phyloP scores from a whole-genome alignment of 2,888 invertebrate genomes.

The Lumbricus terrestris region DNA sequence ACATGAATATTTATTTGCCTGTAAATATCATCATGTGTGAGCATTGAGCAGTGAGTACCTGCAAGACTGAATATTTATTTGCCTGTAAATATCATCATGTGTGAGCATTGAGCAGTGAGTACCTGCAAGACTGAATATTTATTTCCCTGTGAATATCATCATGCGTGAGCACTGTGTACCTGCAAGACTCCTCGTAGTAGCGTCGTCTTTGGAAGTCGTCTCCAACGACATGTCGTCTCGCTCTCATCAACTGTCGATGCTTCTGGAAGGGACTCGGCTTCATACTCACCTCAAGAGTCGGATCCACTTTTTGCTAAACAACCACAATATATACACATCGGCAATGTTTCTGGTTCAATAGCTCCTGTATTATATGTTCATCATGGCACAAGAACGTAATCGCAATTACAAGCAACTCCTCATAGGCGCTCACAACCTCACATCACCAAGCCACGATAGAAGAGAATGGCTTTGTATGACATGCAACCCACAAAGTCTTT shows the following conservation, averaged over 20 bases:
- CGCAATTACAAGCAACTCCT: no score
- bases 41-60: conserved; percentile 5
- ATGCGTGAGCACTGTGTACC: no score
- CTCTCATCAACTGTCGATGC: conserved; percentile 7
- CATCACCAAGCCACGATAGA: no score
- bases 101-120: no score
- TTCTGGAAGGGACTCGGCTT: conserved; percentile 71
- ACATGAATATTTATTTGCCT: background rate
- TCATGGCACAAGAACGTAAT: background rate
- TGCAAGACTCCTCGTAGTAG: conserved; percentile 6
- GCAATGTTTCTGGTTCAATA: background rate
- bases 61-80: background rate
- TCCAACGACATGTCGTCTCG: background rate
- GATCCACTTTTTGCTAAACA: conserved; percentile 69
- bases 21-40: background rate
- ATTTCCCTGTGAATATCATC: background rate
- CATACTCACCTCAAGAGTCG: conserved; percentile 90
- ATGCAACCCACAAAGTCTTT: background rate
- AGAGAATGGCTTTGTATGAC: no score
- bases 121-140: conserved; percentile 14
- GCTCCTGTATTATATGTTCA: background rate
- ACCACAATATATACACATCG: background rate
- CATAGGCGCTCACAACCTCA: no score
- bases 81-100: background rate
- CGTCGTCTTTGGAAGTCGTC: background rate